Evolutionary conservation across 2,797 vertebrate species (phyloP), one percentile per base, ranked within the genome.

Genomic region (Chiroxiphia lanceolata): DNA sequence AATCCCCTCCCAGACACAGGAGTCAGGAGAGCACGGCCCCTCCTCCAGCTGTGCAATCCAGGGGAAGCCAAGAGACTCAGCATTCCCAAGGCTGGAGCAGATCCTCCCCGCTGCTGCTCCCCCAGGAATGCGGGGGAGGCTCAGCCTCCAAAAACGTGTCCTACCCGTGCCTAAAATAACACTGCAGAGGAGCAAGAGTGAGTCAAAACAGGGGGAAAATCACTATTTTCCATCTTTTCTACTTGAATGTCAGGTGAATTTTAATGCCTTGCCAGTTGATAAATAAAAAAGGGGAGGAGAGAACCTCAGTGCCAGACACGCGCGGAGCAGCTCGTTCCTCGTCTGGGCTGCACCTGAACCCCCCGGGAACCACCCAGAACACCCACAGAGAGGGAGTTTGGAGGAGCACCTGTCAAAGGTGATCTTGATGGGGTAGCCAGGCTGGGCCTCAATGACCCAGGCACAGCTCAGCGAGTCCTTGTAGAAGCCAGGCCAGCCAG

Each of bases 401-500:
- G 82, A 1, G 36, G 25, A 38, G 51, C 91, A 99, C 99, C 99
- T 99, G 98, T 99, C 99, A 22, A 99, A 99, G 45, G 99, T 99
- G 98, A 99, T 99, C 98, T 99, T 99, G 98, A 99, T 99, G 93
- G 99, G 99, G 96, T 99, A 99, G 94, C 99, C 99, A 4, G 99
- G 99, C 95, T 98, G 99, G 69, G 99, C 99, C 97, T 99, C 99
- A 19, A 99, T 99, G 96, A 99, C 98, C 99, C 99, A 99, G 78
- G 99, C 99, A 56, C 99, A 99, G 98, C 99, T 99, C 93, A 99
- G 98, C 15, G 99, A 99, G 91, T 99, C 99, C 98, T 99, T 99
- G 97, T 99, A 99, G 95, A 99, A 99, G 92, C 99, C 99, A n/a
- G 99, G 99, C 99, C 99, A 99, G 83, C 99, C 99, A 0, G 99